Conservation (phyloP, 2,113 vertebrate genomes). For the Ariopsis seemanni region DNA sequence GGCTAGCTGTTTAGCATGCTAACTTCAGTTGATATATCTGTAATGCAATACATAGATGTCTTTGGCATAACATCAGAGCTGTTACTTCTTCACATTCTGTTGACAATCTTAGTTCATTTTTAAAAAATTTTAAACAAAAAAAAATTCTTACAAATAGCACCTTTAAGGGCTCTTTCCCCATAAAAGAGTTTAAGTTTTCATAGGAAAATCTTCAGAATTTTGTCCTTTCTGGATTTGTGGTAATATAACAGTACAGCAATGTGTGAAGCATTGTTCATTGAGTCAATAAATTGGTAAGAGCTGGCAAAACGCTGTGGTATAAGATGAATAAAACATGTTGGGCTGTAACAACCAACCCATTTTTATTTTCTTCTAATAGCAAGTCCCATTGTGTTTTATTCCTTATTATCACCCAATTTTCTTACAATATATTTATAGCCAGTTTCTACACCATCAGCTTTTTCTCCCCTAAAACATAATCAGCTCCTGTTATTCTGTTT, state of each 20-base stretch:
- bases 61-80: too few species aligned
- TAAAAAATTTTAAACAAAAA: too few species aligned
- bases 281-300: not conserved
- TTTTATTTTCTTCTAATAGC: not conserved
- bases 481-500: not conserved
- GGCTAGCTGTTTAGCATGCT: too few species aligned
- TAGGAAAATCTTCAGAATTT: not conserved
- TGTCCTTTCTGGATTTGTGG: not conserved
- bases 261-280: not conserved
- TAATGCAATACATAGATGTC: too few species aligned
- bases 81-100: too few species aligned
- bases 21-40: too few species aligned
- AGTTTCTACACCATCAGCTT: not conserved
- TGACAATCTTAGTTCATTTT: too few species aligned
- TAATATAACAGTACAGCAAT: not conserved
- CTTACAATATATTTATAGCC: not conserved
- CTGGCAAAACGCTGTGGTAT: not conserved
- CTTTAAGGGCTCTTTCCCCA: not conserved
- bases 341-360: not conserved
- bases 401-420: not conserved
- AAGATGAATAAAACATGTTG: not conserved
- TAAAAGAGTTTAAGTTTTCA: not conserved
- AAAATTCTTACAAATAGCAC: too few species aligned
- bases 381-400: not conserved
- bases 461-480: not conserved